Evolutionary conservation across 2,888 invertebrate species (phyloP), one percentile per base, ranked within the genome.

Genomic region (Emesis russula): DNA sequence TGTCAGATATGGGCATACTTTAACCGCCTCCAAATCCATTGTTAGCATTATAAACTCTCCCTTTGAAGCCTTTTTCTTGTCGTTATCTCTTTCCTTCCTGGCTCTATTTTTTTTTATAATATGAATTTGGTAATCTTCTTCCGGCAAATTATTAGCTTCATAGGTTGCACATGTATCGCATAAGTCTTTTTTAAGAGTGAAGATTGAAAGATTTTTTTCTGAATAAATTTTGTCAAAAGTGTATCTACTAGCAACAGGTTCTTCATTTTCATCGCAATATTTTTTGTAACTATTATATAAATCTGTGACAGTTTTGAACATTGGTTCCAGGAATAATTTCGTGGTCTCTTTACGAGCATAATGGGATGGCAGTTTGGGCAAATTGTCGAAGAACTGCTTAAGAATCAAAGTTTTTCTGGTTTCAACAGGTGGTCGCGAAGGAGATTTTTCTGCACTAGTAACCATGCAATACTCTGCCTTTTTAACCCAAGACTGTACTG

Each of bases 51-150:
- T 76, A 25, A 7, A 76, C 81, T 93, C 76, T 41, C 90, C 88
- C 7, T 5, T n/a, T 3, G 41, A 70, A n/a, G 93, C 88, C 58
- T 88, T 85, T 66, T 86, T 36, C 87, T 94, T 95, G 73, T 93
- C 84, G 7, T 75, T 18, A 13, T 58, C 88, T 81, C 95, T 95
- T 84, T 94, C 94, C 79, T 85, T 53, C 81, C 93, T 91, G 2
- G 94, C 94, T 81, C 85, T 33, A 38, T 93, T 79, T 77, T 38
- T 38, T 38, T 38, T 38, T 4, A 6, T 38, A 6, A 6, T 38
- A 6, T 38, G 36, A 6, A 38, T 38, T 38, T 38, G 36, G 6
- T 6, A 38, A 38, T 38, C 36, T 4, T 4, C 36, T 38, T 38
- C 36, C 25, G 25, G 25, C 25, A 25, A 25, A 25, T 25, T 25